phyloP scores from a whole-genome alignment of 2,797 vertebrate species.

The Semaprochilodus insignis region DNA sequence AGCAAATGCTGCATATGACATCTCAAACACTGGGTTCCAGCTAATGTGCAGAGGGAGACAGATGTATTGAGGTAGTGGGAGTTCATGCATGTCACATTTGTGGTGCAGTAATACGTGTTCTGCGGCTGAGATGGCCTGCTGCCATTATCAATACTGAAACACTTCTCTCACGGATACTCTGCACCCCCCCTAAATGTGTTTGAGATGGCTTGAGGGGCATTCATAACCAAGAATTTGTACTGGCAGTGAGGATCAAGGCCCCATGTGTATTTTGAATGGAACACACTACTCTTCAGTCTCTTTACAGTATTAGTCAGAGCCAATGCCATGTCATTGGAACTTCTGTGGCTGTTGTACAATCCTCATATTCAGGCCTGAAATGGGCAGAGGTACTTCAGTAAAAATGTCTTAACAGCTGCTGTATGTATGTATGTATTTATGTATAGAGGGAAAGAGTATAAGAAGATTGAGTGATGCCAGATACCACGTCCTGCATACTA shows the following conservation, averaged over 20 bases:
- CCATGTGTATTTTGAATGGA: conserved; percentile 13
- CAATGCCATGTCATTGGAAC: conserved; percentile 9
- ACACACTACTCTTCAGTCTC: conserved; percentile 10
- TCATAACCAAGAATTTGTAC: not conserved
- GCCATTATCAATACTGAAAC: conserved; percentile 41
- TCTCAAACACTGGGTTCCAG: conserved; percentile 20
- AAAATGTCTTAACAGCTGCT: not conserved
- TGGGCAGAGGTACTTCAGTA: not conserved
- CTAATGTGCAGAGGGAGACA: conserved; percentile 33
- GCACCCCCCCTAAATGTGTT: not conserved
- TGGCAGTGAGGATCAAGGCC: not conserved
- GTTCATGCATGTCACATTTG: conserved; percentile 47
- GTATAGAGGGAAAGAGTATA: not conserved
- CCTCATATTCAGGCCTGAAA: not conserved
- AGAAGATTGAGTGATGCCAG: conserved; percentile 33
- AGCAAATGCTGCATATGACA: conserved; percentile 30
- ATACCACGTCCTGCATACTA: conserved; percentile 13
- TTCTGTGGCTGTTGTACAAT: not conserved
- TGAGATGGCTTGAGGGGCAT: not conserved
- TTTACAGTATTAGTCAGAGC: not conserved
- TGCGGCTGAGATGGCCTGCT: conserved; percentile 28
- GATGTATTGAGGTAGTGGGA: conserved; percentile 37
- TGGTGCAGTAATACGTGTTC: conserved; percentile 46
- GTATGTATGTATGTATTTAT: conserved; percentile 3
- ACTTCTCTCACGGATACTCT: conserved; percentile 22